phyloP scores from a whole-genome alignment of 1,140 invertebrate genomes.

The Drosophila pachea region DNA sequence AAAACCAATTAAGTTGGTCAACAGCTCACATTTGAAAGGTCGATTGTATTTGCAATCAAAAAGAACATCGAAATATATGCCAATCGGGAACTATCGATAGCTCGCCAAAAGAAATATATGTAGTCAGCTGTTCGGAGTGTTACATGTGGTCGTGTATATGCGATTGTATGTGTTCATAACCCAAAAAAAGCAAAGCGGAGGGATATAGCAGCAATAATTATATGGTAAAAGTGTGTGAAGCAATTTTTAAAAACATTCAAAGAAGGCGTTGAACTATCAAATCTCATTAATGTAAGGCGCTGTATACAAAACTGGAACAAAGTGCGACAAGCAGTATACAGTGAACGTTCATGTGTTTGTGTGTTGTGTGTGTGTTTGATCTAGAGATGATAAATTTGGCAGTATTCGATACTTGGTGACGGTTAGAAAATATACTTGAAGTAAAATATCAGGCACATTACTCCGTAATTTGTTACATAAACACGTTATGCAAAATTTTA shows the following conservation, averaged over 20 bases:
- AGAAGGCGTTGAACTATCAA: slow-evolving; percentile 12
- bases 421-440: background rate
- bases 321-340: slow-evolving; percentile 25
- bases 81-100: slow-evolving; percentile 23
- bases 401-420: background rate
- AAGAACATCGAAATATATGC: background rate
- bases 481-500: too few relatives aligned
- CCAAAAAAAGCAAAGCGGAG: slow-evolving; percentile 5
- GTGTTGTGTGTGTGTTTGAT: slow-evolving; percentile 28
- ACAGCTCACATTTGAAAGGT: background rate
- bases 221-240: background rate
- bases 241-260: slow-evolving; percentile 34
- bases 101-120: slow-evolving; percentile 4
- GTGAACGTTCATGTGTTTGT: background rate
- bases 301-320: slow-evolving; percentile 31
- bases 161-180: slow-evolving; percentile 62
- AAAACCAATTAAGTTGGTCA: slow-evolving; percentile 1
- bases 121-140: slow-evolving; percentile 51
- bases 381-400: slow-evolving; percentile 13
- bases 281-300: slow-evolving; percentile 6
- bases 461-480: too few relatives aligned
- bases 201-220: background rate
- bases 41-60: background rate
- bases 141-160: slow-evolving; percentile 41
- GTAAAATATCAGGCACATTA: too few relatives aligned